These are phyloP conservation scores for Ramphastos sulfuratus DNA, from an alignment of 2,113 vertebrate genomes.

Conservation along the genomic window DNA sequence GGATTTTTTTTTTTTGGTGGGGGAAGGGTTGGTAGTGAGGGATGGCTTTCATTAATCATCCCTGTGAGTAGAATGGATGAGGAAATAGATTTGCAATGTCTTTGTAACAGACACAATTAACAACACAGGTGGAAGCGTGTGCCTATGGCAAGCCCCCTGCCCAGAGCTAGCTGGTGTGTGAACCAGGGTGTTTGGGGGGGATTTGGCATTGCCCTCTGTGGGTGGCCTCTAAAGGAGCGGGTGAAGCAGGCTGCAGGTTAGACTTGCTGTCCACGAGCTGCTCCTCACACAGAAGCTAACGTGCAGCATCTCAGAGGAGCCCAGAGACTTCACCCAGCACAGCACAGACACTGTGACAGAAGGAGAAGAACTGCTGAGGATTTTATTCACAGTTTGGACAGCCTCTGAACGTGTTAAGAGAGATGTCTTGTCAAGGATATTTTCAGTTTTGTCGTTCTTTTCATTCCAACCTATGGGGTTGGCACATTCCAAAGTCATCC, in stretches of 20 bases:
- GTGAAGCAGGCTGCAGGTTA: rapidly evolving
- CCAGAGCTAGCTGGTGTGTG: background rate
- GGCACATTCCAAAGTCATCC: background rate
- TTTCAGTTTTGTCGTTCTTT: conserved; percentile 47
- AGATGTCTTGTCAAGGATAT: conserved; percentile 60
- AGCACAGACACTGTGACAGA: conserved; percentile 57
- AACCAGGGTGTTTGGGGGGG: too few relatives aligned
- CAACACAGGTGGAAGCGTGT: rapidly evolving
- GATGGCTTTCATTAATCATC: background rate
- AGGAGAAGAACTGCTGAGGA: conserved; percentile 44
- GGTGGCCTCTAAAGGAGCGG: background rate
- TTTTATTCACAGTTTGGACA: conserved; percentile 49
- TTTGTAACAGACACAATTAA: background rate
- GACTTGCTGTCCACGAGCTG: background rate
- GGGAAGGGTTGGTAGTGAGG: rapidly evolving
- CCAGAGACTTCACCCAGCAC: background rate
- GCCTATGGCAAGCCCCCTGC: background rate
- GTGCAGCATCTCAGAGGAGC: background rate
- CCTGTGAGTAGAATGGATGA: background rate
- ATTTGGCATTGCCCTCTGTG: background rate
- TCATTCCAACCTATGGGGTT: background rate
- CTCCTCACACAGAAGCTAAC: background rate
- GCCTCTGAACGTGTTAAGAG: conserved; percentile 51
- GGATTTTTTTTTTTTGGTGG: background rate
- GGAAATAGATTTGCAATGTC: background rate